These are phyloP conservation scores for Eumeta japonica DNA, from an alignment of 1,140 invertebrate genomes.

Conservation along the genomic window DNA sequence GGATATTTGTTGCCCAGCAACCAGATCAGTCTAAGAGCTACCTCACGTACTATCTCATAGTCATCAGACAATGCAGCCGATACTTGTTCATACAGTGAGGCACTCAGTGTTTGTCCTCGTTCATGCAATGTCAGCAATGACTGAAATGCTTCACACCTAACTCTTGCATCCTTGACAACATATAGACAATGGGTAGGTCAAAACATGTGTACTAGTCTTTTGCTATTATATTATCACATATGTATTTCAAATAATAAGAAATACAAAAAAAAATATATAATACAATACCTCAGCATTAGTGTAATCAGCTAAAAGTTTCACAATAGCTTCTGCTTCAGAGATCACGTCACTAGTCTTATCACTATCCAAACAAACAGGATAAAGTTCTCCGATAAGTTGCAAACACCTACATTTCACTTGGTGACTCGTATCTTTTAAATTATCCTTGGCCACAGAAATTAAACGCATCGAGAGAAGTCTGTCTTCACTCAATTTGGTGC, in stretches of 20 bases:
- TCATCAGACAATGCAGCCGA: conserved; percentile 86
- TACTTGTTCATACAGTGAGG: conserved; percentile 78
- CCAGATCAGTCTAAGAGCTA: conserved; percentile 83
- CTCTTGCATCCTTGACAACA: conserved; percentile 74
- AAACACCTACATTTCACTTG: conserved; percentile 78
- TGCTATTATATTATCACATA: not conserved
- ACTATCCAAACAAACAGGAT: conserved; percentile 51
- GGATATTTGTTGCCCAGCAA: conserved; percentile 83
- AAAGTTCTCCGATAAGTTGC: conserved; percentile 68
- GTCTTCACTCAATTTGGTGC: conserved; percentile 54
- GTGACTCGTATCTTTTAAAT: conserved; percentile 72
- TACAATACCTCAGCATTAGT: conserved; percentile 73
- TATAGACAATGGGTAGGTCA: conserved; percentile 3
- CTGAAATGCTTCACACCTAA: conserved; percentile 82
- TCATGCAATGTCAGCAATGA: conserved; percentile 81
- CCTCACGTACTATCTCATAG: conserved; percentile 88
- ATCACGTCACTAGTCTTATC: conserved; percentile 49
- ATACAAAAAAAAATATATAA: no score
- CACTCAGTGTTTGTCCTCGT: conserved; percentile 74
- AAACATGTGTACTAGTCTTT: not conserved
- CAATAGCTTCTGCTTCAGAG: conserved; percentile 57
- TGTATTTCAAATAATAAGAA: not conserved
- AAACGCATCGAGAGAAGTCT: conserved; percentile 53
- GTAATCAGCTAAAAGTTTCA: conserved; percentile 75
- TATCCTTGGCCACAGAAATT: conserved; percentile 62